Conservation (phyloP, 2,888 invertebrate species). For the Sarcophaga rosellei region DNA sequence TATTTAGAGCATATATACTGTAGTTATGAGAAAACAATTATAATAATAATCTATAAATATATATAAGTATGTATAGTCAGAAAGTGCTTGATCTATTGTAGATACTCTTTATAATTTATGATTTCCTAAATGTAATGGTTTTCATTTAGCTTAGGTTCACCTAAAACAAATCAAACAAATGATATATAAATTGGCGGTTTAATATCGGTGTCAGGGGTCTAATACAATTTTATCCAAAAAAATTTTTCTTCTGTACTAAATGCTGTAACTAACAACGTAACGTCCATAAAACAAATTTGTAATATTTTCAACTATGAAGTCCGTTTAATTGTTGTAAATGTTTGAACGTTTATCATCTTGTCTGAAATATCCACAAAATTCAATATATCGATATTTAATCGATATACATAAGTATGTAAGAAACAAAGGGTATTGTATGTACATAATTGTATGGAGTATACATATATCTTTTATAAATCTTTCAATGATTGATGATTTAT, state of each 20-base stretch:
- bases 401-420: neutral
- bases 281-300: neutral
- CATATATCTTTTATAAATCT: neutral
- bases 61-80: slow-evolving; percentile 22
- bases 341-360: neutral
- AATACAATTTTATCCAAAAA: neutral
- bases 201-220: slow-evolving; percentile 15
- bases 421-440: neutral
- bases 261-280: slow-evolving; percentile 23
- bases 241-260: neutral
- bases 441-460: slow-evolving; percentile 5
- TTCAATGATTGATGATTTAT: slow-evolving; percentile 15
- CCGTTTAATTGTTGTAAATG: neutral
- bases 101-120: neutral
- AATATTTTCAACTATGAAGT: neutral
- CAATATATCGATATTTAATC: neutral
- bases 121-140: slow-evolving; percentile 39
- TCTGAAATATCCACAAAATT: neutral
- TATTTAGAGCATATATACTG: slow-evolving; percentile 57
- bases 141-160: slow-evolving; percentile 25
- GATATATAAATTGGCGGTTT: neutral
- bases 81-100: slow-evolving; percentile 39
- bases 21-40: slow-evolving; percentile 27
- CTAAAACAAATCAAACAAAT: slow-evolving; percentile 17
- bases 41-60: slow-evolving; percentile 14